phyloP scores from a whole-genome alignment of 1,140 invertebrate genomes.

The Idris sp. region DNA sequence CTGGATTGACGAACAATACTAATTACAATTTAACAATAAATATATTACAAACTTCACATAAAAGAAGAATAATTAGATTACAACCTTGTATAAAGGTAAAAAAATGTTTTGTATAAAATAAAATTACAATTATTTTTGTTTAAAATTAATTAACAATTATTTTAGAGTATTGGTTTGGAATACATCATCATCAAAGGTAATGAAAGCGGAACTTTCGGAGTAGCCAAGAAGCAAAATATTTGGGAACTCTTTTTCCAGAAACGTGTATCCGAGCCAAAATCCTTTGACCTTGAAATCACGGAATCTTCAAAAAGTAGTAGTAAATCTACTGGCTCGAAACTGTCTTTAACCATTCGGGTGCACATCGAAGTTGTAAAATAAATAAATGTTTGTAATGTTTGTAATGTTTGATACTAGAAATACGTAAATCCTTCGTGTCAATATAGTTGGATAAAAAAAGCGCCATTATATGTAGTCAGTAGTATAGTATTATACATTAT shows the following conservation, averaged over 20 bases:
- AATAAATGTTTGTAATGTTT: neutral
- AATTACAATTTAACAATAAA: conserved; percentile 79
- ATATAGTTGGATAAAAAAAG: conserved; percentile 9
- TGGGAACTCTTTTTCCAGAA: conserved; percentile 82
- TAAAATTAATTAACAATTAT: conserved; percentile 10
- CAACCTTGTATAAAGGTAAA: conserved; percentile 82
- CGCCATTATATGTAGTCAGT: conserved; percentile 19
- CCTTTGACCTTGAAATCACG: conserved; percentile 81
- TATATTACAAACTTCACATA: conserved; percentile 81
- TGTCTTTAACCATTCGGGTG: conserved; percentile 79
- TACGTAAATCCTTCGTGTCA: conserved; percentile 8
- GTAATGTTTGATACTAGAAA: conserved; percentile 1
- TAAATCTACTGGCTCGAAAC: conserved; percentile 74
- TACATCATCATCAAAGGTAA: conserved; percentile 84
- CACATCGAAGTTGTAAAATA: conserved; percentile 73
- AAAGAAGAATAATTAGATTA: conserved; percentile 81
- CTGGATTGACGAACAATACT: conserved; percentile 73
- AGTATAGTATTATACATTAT: conserved; percentile 46
- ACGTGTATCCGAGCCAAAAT: conserved; percentile 79
- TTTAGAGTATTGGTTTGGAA: conserved; percentile 80
- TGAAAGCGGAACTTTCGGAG: conserved; percentile 82
- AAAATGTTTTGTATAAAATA: conserved; percentile 1
- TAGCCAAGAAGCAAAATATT: conserved; percentile 82
- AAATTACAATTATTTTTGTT: too few species aligned
- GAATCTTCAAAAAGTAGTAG: conserved; percentile 73